phyloP scores from a whole-genome alignment of 2,888 invertebrate genomes.

The Rhagonycha fulva region DNA sequence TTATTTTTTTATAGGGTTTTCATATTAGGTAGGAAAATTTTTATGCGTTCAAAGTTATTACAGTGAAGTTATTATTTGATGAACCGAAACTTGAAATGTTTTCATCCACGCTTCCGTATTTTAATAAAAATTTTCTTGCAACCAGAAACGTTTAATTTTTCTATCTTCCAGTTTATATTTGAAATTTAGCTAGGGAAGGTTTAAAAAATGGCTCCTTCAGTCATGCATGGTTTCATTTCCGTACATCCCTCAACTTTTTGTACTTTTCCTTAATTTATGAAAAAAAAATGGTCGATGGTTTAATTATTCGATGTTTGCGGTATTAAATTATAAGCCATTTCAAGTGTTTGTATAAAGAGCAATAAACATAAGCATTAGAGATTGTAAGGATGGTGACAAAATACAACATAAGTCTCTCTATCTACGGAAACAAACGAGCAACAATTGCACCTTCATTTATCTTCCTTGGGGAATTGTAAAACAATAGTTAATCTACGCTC shows the following conservation, averaged over 20 bases:
- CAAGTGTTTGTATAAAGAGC: constrained; percentile 17
- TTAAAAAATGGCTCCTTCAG: not conserved
- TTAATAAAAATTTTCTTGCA: not conserved
- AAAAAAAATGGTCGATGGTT: not conserved
- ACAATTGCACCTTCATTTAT: constrained; percentile 54
- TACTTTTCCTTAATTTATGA: not conserved
- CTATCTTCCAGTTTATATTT: not conserved
- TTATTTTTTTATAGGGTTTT: not conserved
- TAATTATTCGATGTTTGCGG: not conserved
- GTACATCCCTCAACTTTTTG: not conserved
- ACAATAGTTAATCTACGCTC: constrained; percentile 54
- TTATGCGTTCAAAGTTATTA: not conserved
- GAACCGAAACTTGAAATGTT: not conserved
- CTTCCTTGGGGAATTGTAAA: constrained; percentile 51
- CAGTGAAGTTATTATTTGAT: not conserved
- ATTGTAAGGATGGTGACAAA: constrained; percentile 39
- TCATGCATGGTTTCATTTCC: not conserved
- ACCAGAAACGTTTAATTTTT: not conserved
- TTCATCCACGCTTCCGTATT: not conserved
- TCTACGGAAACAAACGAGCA: constrained; percentile 54
- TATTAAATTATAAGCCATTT: constrained; percentile 3
- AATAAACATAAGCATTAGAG: constrained; percentile 30
- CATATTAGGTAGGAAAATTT: not conserved
- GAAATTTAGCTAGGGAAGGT: not conserved
- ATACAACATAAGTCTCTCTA: constrained; percentile 50